Conservation (phyloP, 2,113 vertebrate genomes). For the Meriones unguiculatus region DNA sequence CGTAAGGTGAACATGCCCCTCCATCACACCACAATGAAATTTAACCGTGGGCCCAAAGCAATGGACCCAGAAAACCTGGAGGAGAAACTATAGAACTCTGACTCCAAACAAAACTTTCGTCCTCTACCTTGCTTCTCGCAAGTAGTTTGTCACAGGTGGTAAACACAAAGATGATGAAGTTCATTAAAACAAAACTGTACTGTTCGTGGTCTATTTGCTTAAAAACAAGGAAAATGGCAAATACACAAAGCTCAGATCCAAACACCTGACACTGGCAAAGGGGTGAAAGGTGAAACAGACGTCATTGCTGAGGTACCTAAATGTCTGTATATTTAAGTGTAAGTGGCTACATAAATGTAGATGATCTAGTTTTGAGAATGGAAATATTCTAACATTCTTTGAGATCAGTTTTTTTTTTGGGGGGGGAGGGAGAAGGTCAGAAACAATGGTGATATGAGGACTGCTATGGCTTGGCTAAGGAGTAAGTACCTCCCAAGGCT, state of each 20-base stretch:
- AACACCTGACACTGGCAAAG: background rate
- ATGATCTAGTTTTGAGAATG: background rate
- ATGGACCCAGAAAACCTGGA: background rate
- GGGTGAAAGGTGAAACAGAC: background rate
- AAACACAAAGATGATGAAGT: background rate
- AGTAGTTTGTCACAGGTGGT: background rate
- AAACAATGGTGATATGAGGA: background rate
- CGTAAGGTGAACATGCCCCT: background rate
- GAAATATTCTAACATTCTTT: background rate
- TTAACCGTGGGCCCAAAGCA: background rate
- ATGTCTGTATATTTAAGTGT: background rate
- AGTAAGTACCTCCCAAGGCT: background rate
- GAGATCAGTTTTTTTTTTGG: background rate
- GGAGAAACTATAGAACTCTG: background rate
- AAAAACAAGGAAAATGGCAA: background rate
- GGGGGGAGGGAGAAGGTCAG: no score
- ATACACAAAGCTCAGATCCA: background rate
- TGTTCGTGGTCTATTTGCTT: background rate
- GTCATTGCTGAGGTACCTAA: background rate
- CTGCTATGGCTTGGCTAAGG: no score
- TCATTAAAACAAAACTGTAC: background rate
- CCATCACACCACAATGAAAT: background rate
- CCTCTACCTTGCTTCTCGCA: background rate
- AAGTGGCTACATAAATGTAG: slow-evolving; percentile 11
- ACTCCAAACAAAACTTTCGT: background rate